Evolutionary conservation across 2,113 vertebrate species (phyloP), one percentile per base, ranked within the genome.

Genomic region (Zosterops hypoxanthus): DNA sequence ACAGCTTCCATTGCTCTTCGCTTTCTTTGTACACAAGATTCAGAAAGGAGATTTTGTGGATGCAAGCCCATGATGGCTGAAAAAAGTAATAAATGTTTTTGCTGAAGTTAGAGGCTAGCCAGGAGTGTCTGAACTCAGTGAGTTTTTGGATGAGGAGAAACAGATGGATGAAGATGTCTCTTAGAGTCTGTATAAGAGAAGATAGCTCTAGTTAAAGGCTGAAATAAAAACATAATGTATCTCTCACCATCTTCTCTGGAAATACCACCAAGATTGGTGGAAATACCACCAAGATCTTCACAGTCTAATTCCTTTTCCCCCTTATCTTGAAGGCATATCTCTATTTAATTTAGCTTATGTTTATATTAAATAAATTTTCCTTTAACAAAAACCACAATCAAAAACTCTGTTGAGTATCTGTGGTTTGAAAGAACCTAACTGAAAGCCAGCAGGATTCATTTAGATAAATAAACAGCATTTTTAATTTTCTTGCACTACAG

Each of bases 291-390:
- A 84, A 53, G 34, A 44, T 11, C 14, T 70, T 86, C 26, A 42
- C 7, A 49, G 5, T n/a, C 11, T 53, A 52, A 68, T 64, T 39
- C 0, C 0, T 21, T 42, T 87, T 29, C 0, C 1, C 6, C 9
- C 11, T 79, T 82, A 31, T 57, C 11, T 69, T 39, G 12, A 57
- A 81, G 19, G 55, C 1, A 52, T 31, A 34, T 56, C 78, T 75
- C 4, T 56, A 11, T 68, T 52, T 71, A 52, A 78, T 83, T 42
- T 65, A 53, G 3, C 3, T 64, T 77, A 25, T n/a, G 6, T 24
- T 75, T 63, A 16, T 71, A 29, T 65, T 84, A 52, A n/a, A 46
- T 42, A 55, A 47, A 33, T 18, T 3, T 44, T 81, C 39, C 61
- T 12, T 77, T 65, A 83, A 31, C 16, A 47, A 46, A 90, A 84